Evolutionary conservation across 1,140 invertebrate species (phyloP).

Genomic region (Cotesia typhae): DNA sequence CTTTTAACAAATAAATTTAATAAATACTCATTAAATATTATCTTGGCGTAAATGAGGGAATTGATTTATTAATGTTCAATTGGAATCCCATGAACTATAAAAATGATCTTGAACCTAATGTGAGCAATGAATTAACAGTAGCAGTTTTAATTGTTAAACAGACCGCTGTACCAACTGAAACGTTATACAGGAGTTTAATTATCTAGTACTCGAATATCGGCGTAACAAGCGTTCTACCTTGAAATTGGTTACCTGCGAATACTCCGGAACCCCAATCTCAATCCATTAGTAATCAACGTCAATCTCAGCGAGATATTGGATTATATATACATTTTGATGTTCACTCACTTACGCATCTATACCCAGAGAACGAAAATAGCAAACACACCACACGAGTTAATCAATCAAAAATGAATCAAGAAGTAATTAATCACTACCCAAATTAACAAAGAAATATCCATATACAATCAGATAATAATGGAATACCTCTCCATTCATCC

Average conservation of each 20-base stretch:
- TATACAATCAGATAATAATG: too few species aligned
- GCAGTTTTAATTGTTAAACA: neutral
- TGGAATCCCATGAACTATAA: too few species aligned
- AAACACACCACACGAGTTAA: slow-evolving; percentile 15
- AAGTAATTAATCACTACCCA: slow-evolving; percentile 18
- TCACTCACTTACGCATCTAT: neutral
- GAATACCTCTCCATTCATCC: too few species aligned
- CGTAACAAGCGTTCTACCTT: slow-evolving; percentile 19
- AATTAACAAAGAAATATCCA: neutral
- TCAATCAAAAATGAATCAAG: slow-evolving; percentile 23
- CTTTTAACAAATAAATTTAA: too few species aligned
- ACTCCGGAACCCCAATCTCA: slow-evolving; percentile 13
- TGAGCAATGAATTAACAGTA: too few species aligned
- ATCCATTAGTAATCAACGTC: slow-evolving; percentile 37
- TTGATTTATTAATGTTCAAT: too few species aligned
- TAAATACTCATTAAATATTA: too few species aligned
- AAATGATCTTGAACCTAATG: too few species aligned
- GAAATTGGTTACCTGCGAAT: slow-evolving; percentile 34
- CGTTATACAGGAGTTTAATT: slow-evolving; percentile 4
- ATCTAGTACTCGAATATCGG: neutral
- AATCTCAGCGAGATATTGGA: slow-evolving; percentile 17
- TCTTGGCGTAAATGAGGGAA: too few species aligned
- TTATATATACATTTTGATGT: neutral
- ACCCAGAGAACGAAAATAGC: too few species aligned
- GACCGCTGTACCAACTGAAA: neutral